Percentiles rank a stretch among this genome's conserved stretches.
Evolutionary conservation across 2,113 vertebrate species (phyloP).

Genomic region (Barbus barbus): DNA sequence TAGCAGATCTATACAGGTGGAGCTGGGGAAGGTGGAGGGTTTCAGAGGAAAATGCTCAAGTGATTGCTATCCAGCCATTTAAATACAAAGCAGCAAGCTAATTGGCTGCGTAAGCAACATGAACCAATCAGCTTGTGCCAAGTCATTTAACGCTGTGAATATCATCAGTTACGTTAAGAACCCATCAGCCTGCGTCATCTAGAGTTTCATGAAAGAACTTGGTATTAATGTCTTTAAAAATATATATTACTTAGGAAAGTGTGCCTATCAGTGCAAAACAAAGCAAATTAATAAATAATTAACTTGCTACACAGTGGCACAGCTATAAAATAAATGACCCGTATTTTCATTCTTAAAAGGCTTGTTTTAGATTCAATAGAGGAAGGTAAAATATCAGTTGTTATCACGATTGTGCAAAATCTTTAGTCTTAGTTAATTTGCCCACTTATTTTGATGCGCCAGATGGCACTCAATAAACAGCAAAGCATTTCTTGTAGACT

Average conservation of each 20-base stretch:
- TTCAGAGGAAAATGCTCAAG: no score
- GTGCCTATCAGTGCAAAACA: background rate
- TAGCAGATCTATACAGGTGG: no score
- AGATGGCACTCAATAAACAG: constrained; percentile 70
- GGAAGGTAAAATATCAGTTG: constrained; percentile 26
- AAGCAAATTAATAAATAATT: background rate
- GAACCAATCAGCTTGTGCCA: no score
- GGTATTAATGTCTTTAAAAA: background rate
- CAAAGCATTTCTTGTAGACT: constrained; percentile 80
- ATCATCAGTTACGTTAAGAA: no score
- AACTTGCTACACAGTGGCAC: background rate
- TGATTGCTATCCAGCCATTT: no score
- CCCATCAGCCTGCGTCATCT: no score
- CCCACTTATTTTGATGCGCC: constrained; percentile 51
- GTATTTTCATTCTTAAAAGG: background rate
- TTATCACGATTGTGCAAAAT: constrained; percentile 32
- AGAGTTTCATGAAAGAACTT: no score
- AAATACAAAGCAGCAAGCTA: no score
- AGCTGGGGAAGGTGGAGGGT: no score
- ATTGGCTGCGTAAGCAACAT: no score
- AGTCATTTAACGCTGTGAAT: no score
- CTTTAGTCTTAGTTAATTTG: constrained; percentile 50
- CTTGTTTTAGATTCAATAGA: background rate
- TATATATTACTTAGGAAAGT: background rate
- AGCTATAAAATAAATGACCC: background rate